Conservation (phyloP, 64 coral and sea anemone genomes). For the Dendronephthya gigantea region DNA sequence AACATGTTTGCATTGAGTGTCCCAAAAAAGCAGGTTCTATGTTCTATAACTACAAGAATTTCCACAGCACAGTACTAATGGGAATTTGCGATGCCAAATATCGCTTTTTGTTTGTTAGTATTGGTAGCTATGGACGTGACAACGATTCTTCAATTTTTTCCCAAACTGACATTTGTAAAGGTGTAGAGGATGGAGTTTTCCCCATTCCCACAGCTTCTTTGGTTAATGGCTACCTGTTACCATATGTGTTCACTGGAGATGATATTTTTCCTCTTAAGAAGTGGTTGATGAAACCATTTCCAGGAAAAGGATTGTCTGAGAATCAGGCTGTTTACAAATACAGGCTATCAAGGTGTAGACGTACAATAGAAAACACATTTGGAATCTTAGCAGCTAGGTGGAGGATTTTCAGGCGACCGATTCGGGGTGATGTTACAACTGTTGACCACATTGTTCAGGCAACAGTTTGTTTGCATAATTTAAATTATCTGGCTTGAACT, state of each 20-base stretch:
- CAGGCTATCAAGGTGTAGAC: not conserved
- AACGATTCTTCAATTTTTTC: slow-evolving; percentile 10
- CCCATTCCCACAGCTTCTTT: not conserved
- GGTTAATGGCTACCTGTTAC: not conserved
- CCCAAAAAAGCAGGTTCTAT: not conserved
- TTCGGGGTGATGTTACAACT: slow-evolving; percentile 5
- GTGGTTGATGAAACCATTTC: not conserved
- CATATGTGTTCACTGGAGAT: slow-evolving; percentile 12
- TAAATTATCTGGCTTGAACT: slow-evolving; percentile 23
- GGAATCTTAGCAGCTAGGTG: slow-evolving; percentile 32
- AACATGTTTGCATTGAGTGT: slow-evolving; percentile 9
- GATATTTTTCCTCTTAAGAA: not conserved
- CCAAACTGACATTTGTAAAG: slow-evolving; percentile 6
- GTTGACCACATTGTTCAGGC: slow-evolving; percentile 25
- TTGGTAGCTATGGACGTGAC: slow-evolving; percentile 26
- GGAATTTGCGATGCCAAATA: slow-evolving; percentile 17
- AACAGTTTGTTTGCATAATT: slow-evolving; percentile 17
- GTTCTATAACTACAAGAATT: slow-evolving; percentile 32
- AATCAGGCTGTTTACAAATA: not conserved
- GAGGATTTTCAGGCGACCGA: slow-evolving; percentile 30
- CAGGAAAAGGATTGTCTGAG: not conserved
- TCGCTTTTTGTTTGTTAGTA: slow-evolving; percentile 18
- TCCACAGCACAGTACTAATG: slow-evolving; percentile 3
- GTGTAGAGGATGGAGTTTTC: not conserved
- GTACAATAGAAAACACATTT: slow-evolving; percentile 19